Conservation (phyloP, 1,140 invertebrate species). For the Araneus ventricosus region DNA sequence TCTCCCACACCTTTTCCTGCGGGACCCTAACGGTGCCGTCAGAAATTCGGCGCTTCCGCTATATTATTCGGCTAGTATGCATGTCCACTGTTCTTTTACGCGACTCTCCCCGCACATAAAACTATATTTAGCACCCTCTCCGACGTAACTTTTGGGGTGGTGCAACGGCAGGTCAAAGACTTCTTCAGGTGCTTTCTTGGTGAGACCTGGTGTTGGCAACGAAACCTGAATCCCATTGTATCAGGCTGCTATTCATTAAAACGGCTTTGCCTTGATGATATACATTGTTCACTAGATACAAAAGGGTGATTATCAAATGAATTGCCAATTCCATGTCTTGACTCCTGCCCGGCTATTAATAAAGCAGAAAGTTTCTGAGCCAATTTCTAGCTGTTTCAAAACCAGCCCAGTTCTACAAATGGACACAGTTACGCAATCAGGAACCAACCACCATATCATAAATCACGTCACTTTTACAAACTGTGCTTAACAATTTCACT, state of each 20-base stretch:
- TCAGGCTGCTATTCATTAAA: neutral
- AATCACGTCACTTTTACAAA: no score
- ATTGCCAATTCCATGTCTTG: no score
- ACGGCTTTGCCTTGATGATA: neutral
- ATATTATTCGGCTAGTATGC: constrained; percentile 33
- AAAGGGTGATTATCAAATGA: no score
- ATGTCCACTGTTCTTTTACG: constrained; percentile 48
- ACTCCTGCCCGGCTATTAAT: no score
- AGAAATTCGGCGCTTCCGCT: constrained; percentile 58
- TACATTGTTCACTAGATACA: no score
- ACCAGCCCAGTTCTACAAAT: no score
- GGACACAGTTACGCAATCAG: no score
- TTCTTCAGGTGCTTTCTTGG: constrained; percentile 51
- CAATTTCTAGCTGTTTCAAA: no score
- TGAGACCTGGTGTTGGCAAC: neutral
- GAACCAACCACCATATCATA: no score
- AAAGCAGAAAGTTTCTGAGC: no score
- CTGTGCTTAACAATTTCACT: no score
- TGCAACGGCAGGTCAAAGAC: constrained; percentile 63
- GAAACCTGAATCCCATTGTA: neutral
- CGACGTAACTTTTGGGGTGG: neutral
- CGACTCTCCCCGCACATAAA: constrained; percentile 37
- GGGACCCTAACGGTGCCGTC: constrained; percentile 45
- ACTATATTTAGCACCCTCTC: constrained; percentile 67
- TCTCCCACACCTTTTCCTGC: constrained; percentile 60